Evolutionary conservation across 2,888 invertebrate species (phyloP), one percentile per base, ranked within the genome.

Genomic region (Mimumesa dahlbomi): DNA sequence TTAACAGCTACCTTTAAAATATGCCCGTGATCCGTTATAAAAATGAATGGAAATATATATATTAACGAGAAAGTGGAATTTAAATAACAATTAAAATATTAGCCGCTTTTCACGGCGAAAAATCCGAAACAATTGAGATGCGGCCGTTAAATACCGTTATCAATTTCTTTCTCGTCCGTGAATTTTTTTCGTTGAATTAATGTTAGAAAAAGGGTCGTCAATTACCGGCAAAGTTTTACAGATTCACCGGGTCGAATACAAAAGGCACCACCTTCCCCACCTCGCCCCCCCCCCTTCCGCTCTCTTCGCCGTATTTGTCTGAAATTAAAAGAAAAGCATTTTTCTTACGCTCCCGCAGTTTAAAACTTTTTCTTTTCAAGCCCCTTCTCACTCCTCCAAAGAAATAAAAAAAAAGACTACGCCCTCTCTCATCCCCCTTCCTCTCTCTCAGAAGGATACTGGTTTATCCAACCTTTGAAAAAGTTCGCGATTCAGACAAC

Each of bases 381-480:
- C 67, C 63, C 73, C 66, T 77, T 74, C n/a, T 69, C 70, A 64
- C 21, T 46, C 57, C 42, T 52, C 48, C 54, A 56, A 58, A 72
- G 71, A 74, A 84, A 85, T 78, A 79, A 85, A 84, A 85, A 77
- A 79, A 85, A 34, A 11, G 34, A 34, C 6, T n/a, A 34, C 11
- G 11, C 34, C n/a, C 34, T 5, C n/a, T n/a, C n/a, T n/a, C n/a
- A n/a, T n/a, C n/a, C n/a, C n/a, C n/a, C n/a, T n/a, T n/a, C n/a
- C n/a, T n/a, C n/a, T n/a, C n/a, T n/a, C 11, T 11, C 6, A 70
- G 75, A 71, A 75, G 64, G 74, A 73, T 75, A 79, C 78, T 81
- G 84, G 82, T 85, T n/a, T 88, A 87, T 85, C 85, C 67, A 82
- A 84, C 84, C 87, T 87, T 87, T 86, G 86, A 87, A 84, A 84